These are phyloP conservation scores for Caenorhabditis sp. DNA, from an alignment of 2,888 invertebrate species.

Conservation along the genomic window DNA sequence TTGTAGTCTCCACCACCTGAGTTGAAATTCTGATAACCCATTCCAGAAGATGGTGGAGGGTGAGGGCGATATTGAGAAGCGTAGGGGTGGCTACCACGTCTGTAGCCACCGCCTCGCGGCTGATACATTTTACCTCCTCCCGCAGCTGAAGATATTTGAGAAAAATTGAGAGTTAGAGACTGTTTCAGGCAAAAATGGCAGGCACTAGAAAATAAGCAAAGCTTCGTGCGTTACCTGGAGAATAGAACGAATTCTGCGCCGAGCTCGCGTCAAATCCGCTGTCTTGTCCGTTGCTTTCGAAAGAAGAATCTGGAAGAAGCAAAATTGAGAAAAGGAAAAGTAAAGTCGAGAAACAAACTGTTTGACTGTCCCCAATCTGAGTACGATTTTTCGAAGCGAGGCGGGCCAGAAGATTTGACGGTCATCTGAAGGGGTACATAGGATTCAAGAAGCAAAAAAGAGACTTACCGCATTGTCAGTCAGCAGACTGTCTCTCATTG, in stretches of 20 bases:
- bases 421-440: conserved; percentile 22
- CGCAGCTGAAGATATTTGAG: conserved; percentile 19
- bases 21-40: conserved; percentile 53
- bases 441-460: not conserved
- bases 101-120: conserved; percentile 5
- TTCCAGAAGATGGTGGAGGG: conserved; percentile 28
- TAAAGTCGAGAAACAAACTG: conserved; percentile 9
- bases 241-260: not conserved
- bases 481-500: conserved; percentile 52
- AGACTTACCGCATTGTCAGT: conserved; percentile 42
- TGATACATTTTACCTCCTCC: conserved; percentile 32
- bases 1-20: conserved; percentile 26
- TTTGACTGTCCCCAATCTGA: conserved; percentile 8
- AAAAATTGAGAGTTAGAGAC: too few relatives aligned
- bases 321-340: too few relatives aligned
- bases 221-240: conserved; percentile 40
- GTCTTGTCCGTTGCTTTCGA: not conserved
- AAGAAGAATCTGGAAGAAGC: conserved; percentile 21
- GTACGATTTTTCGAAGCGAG: too few relatives aligned
- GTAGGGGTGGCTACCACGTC: conserved; percentile 32
- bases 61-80: conserved; percentile 24
- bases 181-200: too few relatives aligned
- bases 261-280: not conserved
- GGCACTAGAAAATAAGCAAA: too few relatives aligned
- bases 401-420: not conserved